phyloP scores from a whole-genome alignment of 2,888 invertebrate species.

The Steinernema scapterisci region DNA sequence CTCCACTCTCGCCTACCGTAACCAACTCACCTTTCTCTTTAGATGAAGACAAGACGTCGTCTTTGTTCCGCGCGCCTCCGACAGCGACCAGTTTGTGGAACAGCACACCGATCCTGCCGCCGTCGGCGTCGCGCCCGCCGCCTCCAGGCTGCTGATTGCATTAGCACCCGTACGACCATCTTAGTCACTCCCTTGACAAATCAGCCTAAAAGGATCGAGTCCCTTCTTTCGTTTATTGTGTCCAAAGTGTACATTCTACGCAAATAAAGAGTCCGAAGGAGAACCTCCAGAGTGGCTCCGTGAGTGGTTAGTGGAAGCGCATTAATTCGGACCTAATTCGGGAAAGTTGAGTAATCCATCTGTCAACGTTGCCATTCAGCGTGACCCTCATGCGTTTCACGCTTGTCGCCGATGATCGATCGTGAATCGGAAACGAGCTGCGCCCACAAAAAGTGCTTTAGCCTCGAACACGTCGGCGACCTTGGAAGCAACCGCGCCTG shows the following conservation, averaged over 20 bases:
- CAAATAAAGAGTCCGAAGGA: slow-evolving; percentile 5
- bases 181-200: slow-evolving; percentile 32
- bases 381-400: slow-evolving; percentile 13
- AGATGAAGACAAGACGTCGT: slow-evolving; percentile 11
- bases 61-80: not conserved
- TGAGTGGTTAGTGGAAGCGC: not conserved
- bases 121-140: not conserved
- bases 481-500: slow-evolving; percentile 7
- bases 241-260: slow-evolving; percentile 23
- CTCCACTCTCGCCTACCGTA: slow-evolving; percentile 8
- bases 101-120: not conserved
- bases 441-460: slow-evolving; percentile 6
- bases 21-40: not conserved
- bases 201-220: slow-evolving; percentile 10
- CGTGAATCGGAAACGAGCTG: slow-evolving; percentile 1
- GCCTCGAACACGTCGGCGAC: slow-evolving; percentile 6
- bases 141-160: slow-evolving; percentile 8
- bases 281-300: not conserved
- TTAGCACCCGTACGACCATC: slow-evolving; percentile 11
- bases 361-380: slow-evolving; percentile 23
- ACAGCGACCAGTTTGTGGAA: not conserved
- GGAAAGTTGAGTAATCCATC: not conserved
- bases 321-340: not conserved
- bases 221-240: slow-evolving; percentile 4
- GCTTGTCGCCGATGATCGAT: slow-evolving; percentile 30